A percentile compares a stretch with the other conserved stretches of the same genome.
Conservation (phyloP, 2,888 invertebrate species). For the Cyaniris semiargus region DNA sequence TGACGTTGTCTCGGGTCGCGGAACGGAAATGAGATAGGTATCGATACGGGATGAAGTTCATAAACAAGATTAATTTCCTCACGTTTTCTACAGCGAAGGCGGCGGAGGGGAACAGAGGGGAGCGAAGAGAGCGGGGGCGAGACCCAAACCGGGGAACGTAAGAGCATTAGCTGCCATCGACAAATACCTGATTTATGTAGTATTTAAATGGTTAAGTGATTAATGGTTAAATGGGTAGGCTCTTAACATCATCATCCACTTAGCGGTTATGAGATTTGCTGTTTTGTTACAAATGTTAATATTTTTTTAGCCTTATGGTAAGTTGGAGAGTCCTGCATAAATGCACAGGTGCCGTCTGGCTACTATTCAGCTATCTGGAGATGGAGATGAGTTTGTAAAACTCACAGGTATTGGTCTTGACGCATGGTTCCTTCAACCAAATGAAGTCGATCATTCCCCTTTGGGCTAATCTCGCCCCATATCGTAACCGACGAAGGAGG, state of each 20-base stretch:
- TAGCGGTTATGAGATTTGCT: background rate
- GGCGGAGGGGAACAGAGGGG: background rate
- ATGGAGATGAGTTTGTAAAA: too few relatives aligned
- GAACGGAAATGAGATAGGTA: constrained; percentile 42
- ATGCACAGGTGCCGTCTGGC: too few relatives aligned
- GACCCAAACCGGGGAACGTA: background rate
- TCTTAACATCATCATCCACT: background rate
- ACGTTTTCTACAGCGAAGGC: constrained; percentile 31
- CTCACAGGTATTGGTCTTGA: too few relatives aligned
- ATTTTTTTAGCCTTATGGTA: too few relatives aligned
- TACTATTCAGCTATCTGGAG: too few relatives aligned
- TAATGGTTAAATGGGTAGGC: too few relatives aligned
- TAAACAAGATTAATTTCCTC: constrained; percentile 42
- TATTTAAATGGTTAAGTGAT: background rate
- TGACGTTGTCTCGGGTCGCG: constrained; percentile 31
- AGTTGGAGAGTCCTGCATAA: too few relatives aligned
- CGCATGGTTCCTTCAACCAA: too few relatives aligned
- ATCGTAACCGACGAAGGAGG: too few relatives aligned
- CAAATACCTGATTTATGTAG: background rate
- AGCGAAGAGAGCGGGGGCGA: background rate
- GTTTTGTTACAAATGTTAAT: too few relatives aligned
- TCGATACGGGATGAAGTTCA: constrained; percentile 38
- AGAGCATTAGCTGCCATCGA: constrained; percentile 3
- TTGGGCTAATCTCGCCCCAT: too few relatives aligned
- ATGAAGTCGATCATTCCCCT: too few relatives aligned